Evolutionary conservation across 2,888 invertebrate species (phyloP), one percentile per base, ranked within the genome.

Genomic region (Eucriotettix oculatus): DNA sequence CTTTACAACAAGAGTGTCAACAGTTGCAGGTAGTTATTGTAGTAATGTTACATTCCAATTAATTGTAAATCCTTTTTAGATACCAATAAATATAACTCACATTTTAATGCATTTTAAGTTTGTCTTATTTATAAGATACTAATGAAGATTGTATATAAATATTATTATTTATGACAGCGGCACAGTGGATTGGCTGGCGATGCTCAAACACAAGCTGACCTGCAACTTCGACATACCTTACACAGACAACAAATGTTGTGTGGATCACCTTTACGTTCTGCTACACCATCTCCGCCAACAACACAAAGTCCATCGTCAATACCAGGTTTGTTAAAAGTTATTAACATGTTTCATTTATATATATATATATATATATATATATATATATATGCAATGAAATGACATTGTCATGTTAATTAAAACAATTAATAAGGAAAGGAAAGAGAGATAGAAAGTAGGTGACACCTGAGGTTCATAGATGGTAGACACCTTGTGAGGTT

Each of bases 1-100:
- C 83, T 11, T 81, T 89, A 1, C 82, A 89, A 60, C 83, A 87
- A 59, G 90, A 91, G 71, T 88, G 87, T 69, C 88, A 89, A 65
- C 84, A 87, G 67, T 70, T 91, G 56, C 90, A 86, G 78, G 83
- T 83, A 71, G 16, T 44, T n/a, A 14, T n/a, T 14, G 9, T 5
- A n/a, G 14, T 48, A 48, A 48, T 48, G n/a, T 48, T 7, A 5
- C 48, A 48, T 44, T 11, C 14, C 44, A 11, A 11, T 11, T 14
- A 14, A 14, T 11, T 44, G 48, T 48, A 48, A 5, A 9, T n/a
- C n/a, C n/a, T 48, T n/a, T 48, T 14, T n/a, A 5, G 48, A 48
- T 5, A 48, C 9, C 3, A 14, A 48, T 48, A 48, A 12, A 48
- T 48, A n/a, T 48, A 14, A 14, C 9, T 48, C 2, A 44, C 44